A percentile compares a stretch with the other conserved stretches of the same genome.
phyloP scores from a whole-genome alignment of 1,140 invertebrate species.

The Lepidurus packardi region DNA sequence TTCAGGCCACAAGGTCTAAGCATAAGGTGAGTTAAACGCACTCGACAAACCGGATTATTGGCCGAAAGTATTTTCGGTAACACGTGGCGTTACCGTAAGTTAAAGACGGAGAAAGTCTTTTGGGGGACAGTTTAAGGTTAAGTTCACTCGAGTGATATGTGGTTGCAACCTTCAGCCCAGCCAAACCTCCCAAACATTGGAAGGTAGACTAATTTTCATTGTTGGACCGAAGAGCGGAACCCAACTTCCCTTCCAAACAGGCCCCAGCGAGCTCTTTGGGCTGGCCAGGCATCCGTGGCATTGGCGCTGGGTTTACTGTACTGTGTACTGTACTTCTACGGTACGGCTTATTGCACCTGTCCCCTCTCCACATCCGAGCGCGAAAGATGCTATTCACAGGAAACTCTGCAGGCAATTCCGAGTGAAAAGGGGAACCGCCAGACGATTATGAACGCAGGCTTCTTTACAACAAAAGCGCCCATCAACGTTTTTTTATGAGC shows the following conservation, averaged over 20 bases:
- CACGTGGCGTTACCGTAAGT: no score
- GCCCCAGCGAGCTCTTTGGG: neutral
- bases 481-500: neutral
- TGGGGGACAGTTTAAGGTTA: no score
- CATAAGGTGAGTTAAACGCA: no score
- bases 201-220: neutral
- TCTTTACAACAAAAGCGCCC: neutral
- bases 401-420: constrained; percentile 17
- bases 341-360: neutral
- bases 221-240: neutral
- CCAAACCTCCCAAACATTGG: neutral
- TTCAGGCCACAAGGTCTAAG: no score
- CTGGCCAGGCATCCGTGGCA: constrained; percentile 1
- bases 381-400: constrained; percentile 11
- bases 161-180: no score
- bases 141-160: no score
- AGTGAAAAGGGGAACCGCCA: constrained; percentile 5
- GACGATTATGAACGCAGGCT: constrained; percentile 5
- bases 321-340: neutral
- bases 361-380: constrained; percentile 20
- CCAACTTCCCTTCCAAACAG: neutral
- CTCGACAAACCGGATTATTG: no score
- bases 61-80: no score
- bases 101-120: no score
- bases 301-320: neutral